Percentiles rank a stretch among this genome's conserved stretches.
These are phyloP conservation scores for Myocastor coypus DNA, from an alignment of 2,113 vertebrate species.

Conservation along the genomic window DNA sequence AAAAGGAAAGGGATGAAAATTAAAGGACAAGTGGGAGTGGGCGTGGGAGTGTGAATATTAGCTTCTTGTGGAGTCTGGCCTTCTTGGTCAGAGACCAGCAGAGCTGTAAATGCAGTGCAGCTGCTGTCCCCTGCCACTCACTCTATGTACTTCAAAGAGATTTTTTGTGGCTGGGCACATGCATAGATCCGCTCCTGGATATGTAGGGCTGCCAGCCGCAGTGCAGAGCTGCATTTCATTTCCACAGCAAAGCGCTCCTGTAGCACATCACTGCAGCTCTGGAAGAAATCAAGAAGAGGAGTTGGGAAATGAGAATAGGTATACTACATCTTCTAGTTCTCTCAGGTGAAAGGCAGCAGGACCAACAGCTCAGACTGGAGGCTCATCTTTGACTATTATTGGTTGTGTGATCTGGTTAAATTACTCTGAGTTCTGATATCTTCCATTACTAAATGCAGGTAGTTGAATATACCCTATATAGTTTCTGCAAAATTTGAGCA, in stretches of 20 bases:
- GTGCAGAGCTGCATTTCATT: conserved; percentile 96
- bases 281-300: conserved; percentile 59
- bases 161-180: conserved; percentile 94
- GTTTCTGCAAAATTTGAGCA: conserved; percentile 1
- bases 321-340: background rate
- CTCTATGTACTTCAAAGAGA: conserved; percentile 97
- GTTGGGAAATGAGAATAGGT: background rate
- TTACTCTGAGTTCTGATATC: background rate
- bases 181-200: conserved; percentile 96
- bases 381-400: background rate
- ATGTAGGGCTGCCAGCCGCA: conserved; percentile 95
- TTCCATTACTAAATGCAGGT: background rate
- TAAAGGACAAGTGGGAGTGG: background rate
- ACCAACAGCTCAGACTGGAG: background rate
- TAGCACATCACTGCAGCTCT: conserved; percentile 98
- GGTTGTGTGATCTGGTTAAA: conserved; percentile 18
- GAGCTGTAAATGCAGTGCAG: background rate
- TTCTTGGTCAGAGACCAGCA: conserved; percentile 17
- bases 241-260: conserved; percentile 97
- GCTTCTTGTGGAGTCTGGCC: conserved; percentile 26
- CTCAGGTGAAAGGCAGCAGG: background rate
- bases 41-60: background rate
- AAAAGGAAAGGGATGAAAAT: background rate
- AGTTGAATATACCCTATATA: background rate
- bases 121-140: conserved; percentile 87